These are phyloP conservation scores for Gopherus evgoodei DNA, from an alignment of 2,113 vertebrate species.

Conservation along the genomic window DNA sequence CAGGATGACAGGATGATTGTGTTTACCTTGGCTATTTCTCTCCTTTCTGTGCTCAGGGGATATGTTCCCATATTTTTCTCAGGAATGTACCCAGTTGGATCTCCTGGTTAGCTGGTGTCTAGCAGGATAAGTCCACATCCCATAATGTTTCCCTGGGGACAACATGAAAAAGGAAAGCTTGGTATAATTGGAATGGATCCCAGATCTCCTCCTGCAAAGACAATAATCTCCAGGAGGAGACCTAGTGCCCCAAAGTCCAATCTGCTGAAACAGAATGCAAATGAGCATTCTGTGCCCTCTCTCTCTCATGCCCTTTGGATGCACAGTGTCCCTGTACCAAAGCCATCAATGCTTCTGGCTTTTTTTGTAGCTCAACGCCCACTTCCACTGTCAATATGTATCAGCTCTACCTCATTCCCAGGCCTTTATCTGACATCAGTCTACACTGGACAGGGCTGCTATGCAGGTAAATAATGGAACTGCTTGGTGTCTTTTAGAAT, in stretches of 20 bases:
- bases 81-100: not conserved
- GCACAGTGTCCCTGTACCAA: not conserved
- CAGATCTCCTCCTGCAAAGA: not conserved
- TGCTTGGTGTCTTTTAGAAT: not conserved
- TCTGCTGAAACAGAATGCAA: not conserved
- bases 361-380: not conserved
- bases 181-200: not conserved
- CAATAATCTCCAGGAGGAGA: no score
- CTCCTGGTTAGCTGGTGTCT: no score
- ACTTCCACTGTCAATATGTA: fast-evolving
- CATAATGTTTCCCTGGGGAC: not conserved
- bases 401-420: not conserved
- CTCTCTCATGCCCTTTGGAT: fast-evolving
- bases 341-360: not conserved
- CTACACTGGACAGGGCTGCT: not conserved
- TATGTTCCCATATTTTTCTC: not conserved
- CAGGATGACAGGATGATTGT: not conserved
- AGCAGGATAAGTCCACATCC: not conserved
- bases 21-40: not conserved
- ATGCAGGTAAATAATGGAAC: not conserved
- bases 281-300: fast-evolving
- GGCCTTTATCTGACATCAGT: not conserved
- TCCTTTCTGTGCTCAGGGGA: not conserved
- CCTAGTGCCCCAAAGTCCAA: fast-evolving
- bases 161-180: not conserved